Conservation (phyloP, 2,113 vertebrate species). For the Scortum barcoo region DNA sequence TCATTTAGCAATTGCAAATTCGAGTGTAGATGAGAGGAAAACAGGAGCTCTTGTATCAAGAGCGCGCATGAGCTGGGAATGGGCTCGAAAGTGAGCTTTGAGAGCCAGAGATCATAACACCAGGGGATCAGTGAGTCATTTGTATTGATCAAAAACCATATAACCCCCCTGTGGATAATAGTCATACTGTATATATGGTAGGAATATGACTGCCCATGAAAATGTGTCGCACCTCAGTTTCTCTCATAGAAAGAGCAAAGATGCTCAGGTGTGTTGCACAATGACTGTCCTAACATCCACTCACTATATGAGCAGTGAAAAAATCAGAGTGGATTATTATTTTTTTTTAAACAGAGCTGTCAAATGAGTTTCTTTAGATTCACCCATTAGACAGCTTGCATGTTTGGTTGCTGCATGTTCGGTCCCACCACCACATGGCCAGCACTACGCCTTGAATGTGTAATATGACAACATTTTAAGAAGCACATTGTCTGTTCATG, state of each 20-base stretch:
- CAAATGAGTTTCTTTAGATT: constrained; percentile 37
- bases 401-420: constrained; percentile 31
- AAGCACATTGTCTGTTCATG: constrained; percentile 37
- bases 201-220: background rate
- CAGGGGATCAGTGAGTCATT: constrained; percentile 10
- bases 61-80: background rate
- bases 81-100: constrained; percentile 17
- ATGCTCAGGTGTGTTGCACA: background rate
- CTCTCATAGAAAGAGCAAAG: background rate
- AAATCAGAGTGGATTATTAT: constrained; percentile 1
- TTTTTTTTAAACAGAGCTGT: constrained; percentile 28
- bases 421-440: constrained; percentile 37
- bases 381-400: constrained; percentile 39
- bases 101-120: constrained; percentile 11
- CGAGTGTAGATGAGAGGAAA: background rate
- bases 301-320: background rate
- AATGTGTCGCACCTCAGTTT: constrained; percentile 5
- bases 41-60: background rate
- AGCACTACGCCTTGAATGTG: constrained; percentile 25
- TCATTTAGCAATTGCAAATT: constrained; percentile 32
- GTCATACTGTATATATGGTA: background rate
- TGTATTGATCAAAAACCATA: constrained; percentile 38
- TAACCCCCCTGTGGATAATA: background rate
- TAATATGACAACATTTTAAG: constrained; percentile 40
- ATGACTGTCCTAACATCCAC: constrained; percentile 32